These are phyloP conservation scores for Ophioderma brevispina DNA, from an alignment of 35 echinoderm and acorn worm genomes.

Conservation along the genomic window DNA sequence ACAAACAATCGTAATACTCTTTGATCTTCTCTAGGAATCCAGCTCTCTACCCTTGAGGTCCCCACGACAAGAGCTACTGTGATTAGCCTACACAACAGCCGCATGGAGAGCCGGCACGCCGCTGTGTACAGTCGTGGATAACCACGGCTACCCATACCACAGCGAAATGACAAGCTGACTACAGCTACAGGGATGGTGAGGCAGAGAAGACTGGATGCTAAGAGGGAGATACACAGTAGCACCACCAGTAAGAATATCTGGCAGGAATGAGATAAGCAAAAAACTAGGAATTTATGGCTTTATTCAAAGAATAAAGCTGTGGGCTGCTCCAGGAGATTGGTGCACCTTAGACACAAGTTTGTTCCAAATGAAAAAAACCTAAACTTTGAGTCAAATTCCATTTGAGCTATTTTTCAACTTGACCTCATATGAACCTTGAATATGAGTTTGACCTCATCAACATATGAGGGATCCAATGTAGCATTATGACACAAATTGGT, in stretches of 20 bases:
- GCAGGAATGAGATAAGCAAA: too few species aligned
- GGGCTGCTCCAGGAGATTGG: too few species aligned
- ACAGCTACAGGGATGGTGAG: conserved; percentile 83
- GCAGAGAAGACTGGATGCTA: conserved; percentile 85
- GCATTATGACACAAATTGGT: too few species aligned
- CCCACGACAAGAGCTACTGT: conserved; percentile 75
- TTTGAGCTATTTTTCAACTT: too few species aligned
- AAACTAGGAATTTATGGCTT: too few species aligned
- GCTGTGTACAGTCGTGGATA: conserved; percentile 95
- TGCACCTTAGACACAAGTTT: too few species aligned
- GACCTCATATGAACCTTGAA: too few species aligned
- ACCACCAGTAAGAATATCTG: conserved; percentile 82
- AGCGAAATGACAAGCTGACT: conserved; percentile 79
- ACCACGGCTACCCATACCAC: conserved; percentile 68
- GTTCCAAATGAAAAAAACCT: too few species aligned
- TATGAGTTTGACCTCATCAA: too few species aligned
- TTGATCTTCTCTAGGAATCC: conserved; percentile 61
- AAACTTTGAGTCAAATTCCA: too few species aligned
- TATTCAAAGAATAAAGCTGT: too few species aligned
- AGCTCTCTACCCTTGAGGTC: conserved; percentile 65
- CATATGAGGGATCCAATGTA: too few species aligned
- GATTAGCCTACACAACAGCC: conserved; percentile 64
- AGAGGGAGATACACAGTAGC: conserved; percentile 69
- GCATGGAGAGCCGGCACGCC: conserved; percentile 86
- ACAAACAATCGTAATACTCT: conserved; percentile 86